These are phyloP conservation scores for Kryphioiulus occultus DNA, from an alignment of 2,888 invertebrate genomes.

Conservation along the genomic window DNA sequence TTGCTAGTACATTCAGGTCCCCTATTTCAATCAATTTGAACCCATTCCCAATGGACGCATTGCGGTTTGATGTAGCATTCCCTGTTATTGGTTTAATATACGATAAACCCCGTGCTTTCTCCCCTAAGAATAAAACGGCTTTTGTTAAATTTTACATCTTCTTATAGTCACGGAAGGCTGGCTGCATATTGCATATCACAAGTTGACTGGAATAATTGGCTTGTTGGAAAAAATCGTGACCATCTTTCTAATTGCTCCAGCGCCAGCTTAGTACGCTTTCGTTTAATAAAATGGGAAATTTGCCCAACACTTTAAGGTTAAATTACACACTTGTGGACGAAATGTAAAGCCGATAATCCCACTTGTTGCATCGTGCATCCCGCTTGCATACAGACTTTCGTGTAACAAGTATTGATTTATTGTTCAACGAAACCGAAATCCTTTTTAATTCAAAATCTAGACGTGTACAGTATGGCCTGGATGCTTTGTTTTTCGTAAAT, in stretches of 20 bases:
- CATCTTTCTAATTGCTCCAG: conserved; percentile 27
- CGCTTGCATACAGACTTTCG: neutral
- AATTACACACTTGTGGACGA: conserved; percentile 10
- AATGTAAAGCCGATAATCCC: conserved; percentile 13
- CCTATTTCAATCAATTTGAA: neutral
- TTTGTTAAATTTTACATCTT: conserved; percentile 18
- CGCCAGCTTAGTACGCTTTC: neutral
- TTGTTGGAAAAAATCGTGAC: neutral
- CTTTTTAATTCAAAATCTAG: conserved; percentile 21
- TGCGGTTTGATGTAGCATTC: neutral
- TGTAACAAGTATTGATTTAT: conserved; percentile 20
- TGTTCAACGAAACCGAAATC: conserved; percentile 29
- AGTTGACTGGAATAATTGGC: neutral
- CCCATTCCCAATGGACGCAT: neutral
- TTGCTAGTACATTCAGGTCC: neutral
- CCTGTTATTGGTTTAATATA: neutral
- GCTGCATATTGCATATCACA: neutral
- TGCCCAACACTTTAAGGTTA: neutral
- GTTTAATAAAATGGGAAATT: conserved; percentile 18
- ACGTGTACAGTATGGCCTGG: neutral
- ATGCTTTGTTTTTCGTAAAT: neutral
- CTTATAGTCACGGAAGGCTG: neutral
- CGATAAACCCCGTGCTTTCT: neutral
- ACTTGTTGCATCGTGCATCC: conserved; percentile 28
- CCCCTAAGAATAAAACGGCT: conserved; percentile 6